Percentiles rank a stretch among this genome's conserved stretches.
Evolutionary conservation across 2,888 invertebrate species (phyloP).

Genomic region (Augiades crinisus): DNA sequence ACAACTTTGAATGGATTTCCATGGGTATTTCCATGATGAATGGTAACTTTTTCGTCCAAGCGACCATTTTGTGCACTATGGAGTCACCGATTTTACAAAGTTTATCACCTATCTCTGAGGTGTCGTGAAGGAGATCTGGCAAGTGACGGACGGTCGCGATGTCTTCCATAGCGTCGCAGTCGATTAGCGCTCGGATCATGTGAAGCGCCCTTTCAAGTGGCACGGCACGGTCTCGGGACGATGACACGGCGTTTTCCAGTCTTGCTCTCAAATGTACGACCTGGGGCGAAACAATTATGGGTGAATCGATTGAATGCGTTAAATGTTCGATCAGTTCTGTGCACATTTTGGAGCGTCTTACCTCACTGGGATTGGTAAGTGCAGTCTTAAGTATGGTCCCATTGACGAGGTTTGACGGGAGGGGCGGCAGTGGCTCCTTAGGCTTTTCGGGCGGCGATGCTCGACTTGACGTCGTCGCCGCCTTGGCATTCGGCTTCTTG

Average conservation of each 20-base stretch:
- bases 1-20: slow-evolving; percentile 95
- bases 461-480: slow-evolving; percentile 71
- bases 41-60: slow-evolving; percentile 99
- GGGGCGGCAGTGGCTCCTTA: slow-evolving; percentile 77
- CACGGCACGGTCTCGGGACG: slow-evolving; percentile 90
- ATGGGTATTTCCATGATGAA: slow-evolving; percentile 98
- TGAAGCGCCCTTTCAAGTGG: slow-evolving; percentile 91
- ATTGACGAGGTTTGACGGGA: slow-evolving; percentile 91
- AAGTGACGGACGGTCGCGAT: slow-evolving; percentile 96
- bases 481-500: slow-evolving; percentile 88
- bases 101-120: slow-evolving; percentile 94
- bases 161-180: slow-evolving; percentile 98
- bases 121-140: slow-evolving; percentile 94
- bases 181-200: slow-evolving; percentile 96
- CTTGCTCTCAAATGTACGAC: slow-evolving; percentile 93
- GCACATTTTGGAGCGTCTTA: slow-evolving; percentile 42
- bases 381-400: slow-evolving; percentile 97
- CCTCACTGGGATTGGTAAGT: slow-evolving; percentile 95
- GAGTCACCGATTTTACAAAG: slow-evolving; percentile 98
- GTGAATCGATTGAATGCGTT: slow-evolving; percentile 41
- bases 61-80: slow-evolving; percentile 98
- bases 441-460: slow-evolving; percentile 74
- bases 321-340: not conserved
- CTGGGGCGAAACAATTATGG: slow-evolving; percentile 43
- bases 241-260: slow-evolving; percentile 93